Conservation (phyloP, 2,113 vertebrate species). For the Balaeniceps rex region DNA sequence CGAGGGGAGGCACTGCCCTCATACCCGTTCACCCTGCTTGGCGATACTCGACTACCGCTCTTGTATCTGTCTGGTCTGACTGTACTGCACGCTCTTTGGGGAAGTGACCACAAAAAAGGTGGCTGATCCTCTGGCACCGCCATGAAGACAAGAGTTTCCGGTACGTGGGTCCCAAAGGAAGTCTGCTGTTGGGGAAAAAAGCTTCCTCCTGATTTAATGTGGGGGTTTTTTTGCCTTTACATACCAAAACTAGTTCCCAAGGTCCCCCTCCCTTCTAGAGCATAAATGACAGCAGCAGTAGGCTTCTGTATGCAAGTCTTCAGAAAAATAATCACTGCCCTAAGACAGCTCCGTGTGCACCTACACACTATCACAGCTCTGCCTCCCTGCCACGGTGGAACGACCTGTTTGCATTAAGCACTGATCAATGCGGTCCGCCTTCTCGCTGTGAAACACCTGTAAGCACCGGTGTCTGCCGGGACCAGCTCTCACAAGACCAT, state of each 20-base stretch:
- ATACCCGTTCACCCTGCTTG: not conserved
- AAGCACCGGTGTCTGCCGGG: not conserved
- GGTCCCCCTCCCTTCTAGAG: not conserved
- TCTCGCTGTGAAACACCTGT: not conserved
- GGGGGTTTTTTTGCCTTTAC: not conserved
- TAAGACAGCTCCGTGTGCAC: not conserved
- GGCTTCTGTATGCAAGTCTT: not conserved
- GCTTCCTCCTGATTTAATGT: not conserved
- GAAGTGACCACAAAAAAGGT: accelerated
- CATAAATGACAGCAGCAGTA: not conserved
- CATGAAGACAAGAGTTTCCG: not conserved
- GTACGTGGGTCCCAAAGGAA: not conserved
- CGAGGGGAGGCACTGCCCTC: not conserved
- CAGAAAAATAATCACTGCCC: accelerated
- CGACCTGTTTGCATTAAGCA: not conserved
- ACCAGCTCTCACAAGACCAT: not conserved
- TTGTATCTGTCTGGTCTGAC: not conserved
- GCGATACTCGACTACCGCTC: not conserved
- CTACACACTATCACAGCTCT: not conserved
- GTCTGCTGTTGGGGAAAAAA: not conserved
- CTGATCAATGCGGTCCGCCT: not conserved
- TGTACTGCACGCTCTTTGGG: not conserved
- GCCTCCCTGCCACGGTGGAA: not conserved
- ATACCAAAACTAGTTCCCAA: not conserved
- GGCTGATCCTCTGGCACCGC: not conserved